Evolutionary conservation across 92 coral and sea anemone species (phyloP), one percentile per base, ranked within the genome.

Genomic region (Nematostella vectensis): DNA sequence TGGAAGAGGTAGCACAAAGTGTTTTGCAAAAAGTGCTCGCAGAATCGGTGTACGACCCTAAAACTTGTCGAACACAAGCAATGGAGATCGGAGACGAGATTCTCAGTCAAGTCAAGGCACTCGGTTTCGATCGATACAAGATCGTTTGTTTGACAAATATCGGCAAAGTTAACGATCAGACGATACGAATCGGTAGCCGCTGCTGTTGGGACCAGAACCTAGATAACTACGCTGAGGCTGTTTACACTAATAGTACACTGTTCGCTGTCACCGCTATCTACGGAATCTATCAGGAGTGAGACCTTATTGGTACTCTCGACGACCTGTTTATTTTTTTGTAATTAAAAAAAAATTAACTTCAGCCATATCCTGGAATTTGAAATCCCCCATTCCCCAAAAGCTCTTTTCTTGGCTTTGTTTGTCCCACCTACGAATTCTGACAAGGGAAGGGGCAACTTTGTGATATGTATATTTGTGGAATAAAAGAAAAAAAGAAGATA

Each of bases 111-210:
- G 85, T 79, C 29, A 74, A 68, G 44, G 55, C 39, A 17, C 76
- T 79, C 75, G 82, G 85, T 24, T 79, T 66, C 55, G 63, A 75
- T 60, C 76, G 85, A 67, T 79, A 79, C 82, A 79, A 79, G 68
- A 66, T 79, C 76, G 82, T 79, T 54, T 75, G 85, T 29, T 31
- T 79, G 62, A 79, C 82, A 26, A 68, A 54, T 45, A 79, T 79
- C 22, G 85, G 85, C 11, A 74, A 61, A 38, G 60, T 47, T 55
- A 66, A 48, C 66, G 76, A 60, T 0, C 85, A 79, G 54, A 25
- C 61, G 13, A 45, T 79, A 13, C 63, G 61, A 10, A 31, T 79
- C 18, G 82, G 82, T 27, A 75, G 82, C 37, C 43, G 62, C 71
- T 79, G 81, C 31, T 79, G 85, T 39, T 79, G 85, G 85, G 82